Conservation (phyloP, 1,140 invertebrate genomes). For the Drosophila willistoni region DNA sequence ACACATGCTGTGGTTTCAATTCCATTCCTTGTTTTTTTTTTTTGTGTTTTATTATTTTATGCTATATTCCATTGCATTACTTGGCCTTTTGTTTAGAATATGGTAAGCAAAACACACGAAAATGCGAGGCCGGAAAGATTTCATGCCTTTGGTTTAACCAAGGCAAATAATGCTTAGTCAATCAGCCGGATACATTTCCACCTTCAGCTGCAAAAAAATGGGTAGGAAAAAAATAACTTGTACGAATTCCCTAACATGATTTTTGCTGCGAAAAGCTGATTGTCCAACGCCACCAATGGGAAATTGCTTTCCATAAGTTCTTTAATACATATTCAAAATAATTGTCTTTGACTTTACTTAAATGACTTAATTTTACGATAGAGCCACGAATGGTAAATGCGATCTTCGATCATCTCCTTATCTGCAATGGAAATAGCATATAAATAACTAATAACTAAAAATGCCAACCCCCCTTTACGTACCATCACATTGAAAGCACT, state of each 20-base stretch:
- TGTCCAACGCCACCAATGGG: constrained; percentile 31
- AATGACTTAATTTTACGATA: constrained; percentile 72
- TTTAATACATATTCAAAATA: constrained; percentile 6
- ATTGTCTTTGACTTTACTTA: constrained; percentile 33
- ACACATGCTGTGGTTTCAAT: constrained; percentile 24
- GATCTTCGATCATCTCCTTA: constrained; percentile 68
- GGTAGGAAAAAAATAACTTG: constrained; percentile 46
- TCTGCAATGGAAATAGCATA: constrained; percentile 46
- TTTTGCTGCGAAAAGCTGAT: constrained; percentile 44
- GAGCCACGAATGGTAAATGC: constrained; percentile 70
- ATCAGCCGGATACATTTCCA: constrained; percentile 19
- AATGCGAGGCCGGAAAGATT: constrained; percentile 60
- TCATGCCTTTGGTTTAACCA: constrained; percentile 36
- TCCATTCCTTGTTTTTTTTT: constrained; percentile 29
- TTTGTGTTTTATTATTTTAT: not conserved
- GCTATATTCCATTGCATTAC: constrained; percentile 46
- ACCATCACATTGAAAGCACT: constrained; percentile 73
- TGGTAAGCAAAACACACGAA: constrained; percentile 57
- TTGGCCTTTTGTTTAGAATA: constrained; percentile 70
- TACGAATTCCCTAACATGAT: constrained; percentile 71
- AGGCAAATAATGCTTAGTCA: constrained; percentile 40
- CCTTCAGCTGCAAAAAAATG: not conserved
- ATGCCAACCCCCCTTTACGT: not conserved
- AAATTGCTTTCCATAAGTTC: not conserved
- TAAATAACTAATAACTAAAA: not conserved